phyloP scores from a whole-genome alignment of 2,888 invertebrate genomes.

The Apamea crenata region DNA sequence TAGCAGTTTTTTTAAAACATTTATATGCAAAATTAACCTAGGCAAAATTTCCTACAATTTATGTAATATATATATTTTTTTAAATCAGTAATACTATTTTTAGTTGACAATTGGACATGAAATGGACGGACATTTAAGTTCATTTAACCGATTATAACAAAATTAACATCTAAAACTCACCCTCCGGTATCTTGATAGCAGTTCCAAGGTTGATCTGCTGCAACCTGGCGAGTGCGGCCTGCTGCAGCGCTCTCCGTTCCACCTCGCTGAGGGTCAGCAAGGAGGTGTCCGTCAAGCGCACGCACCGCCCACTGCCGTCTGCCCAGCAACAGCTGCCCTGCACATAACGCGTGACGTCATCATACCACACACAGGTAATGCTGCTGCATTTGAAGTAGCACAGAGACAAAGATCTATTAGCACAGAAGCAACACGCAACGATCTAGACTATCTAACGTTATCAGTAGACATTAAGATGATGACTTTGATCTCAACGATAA shows the following conservation, averaged over 20 bases:
- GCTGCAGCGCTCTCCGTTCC: slow-evolving; percentile 95
- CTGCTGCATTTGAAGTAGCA: not conserved
- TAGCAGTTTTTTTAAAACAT: too few species aligned
- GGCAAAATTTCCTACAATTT: not conserved
- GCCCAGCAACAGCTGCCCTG: slow-evolving; percentile 96
- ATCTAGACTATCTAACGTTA: not conserved
- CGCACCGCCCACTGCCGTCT: slow-evolving; percentile 92
- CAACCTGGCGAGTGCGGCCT: slow-evolving; percentile 96
- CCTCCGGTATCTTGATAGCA: slow-evolving; percentile 94
- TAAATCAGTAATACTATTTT: too few species aligned
- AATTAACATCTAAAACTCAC: slow-evolving; percentile 85
- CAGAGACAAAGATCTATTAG: not conserved
- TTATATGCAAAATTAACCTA: not conserved
- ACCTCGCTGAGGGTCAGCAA: slow-evolving; percentile 94
- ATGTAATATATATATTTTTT: too few species aligned
- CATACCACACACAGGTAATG: slow-evolving; percentile 73
- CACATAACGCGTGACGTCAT: slow-evolving; percentile 89
- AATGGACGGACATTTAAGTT: not conserved
- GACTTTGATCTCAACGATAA: too few species aligned
- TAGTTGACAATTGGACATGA: too few species aligned
- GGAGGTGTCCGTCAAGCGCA: slow-evolving; percentile 93
- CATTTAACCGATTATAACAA: not conserved
- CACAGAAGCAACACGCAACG: not conserved
- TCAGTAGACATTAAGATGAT: not conserved
- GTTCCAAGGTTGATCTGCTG: slow-evolving; percentile 96